Conservation (phyloP, 1,140 invertebrate genomes). For the Holcopasites calliopsidis region DNA sequence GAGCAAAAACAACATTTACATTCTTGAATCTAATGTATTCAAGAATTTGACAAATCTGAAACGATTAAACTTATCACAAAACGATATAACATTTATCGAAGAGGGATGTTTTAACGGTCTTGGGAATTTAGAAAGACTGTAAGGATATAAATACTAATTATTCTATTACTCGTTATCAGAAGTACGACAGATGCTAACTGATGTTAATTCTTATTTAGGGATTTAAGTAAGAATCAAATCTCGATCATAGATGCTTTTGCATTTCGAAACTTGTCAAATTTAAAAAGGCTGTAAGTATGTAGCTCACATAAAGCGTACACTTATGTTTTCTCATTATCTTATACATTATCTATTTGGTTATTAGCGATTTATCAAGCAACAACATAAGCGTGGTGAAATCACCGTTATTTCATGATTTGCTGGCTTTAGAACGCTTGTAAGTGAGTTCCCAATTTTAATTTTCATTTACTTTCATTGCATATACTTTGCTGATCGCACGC, state of each 20-base stretch:
- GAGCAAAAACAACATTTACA: slow-evolving; percentile 87
- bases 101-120: slow-evolving; percentile 84
- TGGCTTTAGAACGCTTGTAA: slow-evolving; percentile 86
- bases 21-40: slow-evolving; percentile 87
- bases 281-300: slow-evolving; percentile 82
- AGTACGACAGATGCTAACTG: no score
- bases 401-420: slow-evolving; percentile 85
- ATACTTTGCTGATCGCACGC: background rate
- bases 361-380: slow-evolving; percentile 83
- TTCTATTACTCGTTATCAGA: slow-evolving; percentile 40
- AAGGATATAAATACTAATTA: slow-evolving; percentile 64
- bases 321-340: slow-evolving; percentile 53
- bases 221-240: slow-evolving; percentile 90
- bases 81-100: slow-evolving; percentile 83
- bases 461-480: slow-evolving; percentile 29
- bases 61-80: slow-evolving; percentile 84
- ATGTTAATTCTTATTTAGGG: slow-evolving; percentile 77
- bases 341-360: slow-evolving; percentile 66
- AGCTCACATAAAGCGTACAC: slow-evolving; percentile 38
- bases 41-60: slow-evolving; percentile 85
- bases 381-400: slow-evolving; percentile 83
- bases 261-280: slow-evolving; percentile 84
- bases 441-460: slow-evolving; percentile 70
- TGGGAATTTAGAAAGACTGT: slow-evolving; percentile 83
- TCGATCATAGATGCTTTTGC: slow-evolving; percentile 86